These are phyloP conservation scores for Hydroisotoma schaefferi DNA, from an alignment of 2,888 invertebrate species.

Conservation along the genomic window DNA sequence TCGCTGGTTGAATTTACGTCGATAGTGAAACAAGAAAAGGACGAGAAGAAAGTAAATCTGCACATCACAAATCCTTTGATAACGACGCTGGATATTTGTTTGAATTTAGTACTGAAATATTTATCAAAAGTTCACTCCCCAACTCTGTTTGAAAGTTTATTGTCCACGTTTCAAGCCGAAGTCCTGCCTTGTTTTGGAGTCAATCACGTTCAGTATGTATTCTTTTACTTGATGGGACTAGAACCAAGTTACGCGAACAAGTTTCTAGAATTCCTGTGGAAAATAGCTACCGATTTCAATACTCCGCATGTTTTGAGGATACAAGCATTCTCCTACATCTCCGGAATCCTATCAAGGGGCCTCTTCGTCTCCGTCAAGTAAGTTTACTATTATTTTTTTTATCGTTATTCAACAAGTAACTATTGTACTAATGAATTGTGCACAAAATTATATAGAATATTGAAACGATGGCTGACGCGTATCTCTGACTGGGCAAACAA, in stretches of 20 bases:
- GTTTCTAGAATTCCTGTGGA: slow-evolving; percentile 70
- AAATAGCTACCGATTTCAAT: slow-evolving; percentile 66
- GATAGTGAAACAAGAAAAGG: slow-evolving; percentile 41
- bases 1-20: slow-evolving; percentile 55
- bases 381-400: slow-evolving; percentile 48
- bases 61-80: slow-evolving; percentile 57
- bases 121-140: slow-evolving; percentile 55
- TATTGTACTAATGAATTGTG: background rate
- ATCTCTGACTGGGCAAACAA: slow-evolving; percentile 80
- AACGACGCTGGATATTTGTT: slow-evolving; percentile 70
- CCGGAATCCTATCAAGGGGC: slow-evolving; percentile 69
- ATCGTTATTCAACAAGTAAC: background rate
- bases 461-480: slow-evolving; percentile 64
- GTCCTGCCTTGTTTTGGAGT: slow-evolving; percentile 80
- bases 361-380: slow-evolving; percentile 63
- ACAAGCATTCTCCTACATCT: slow-evolving; percentile 68
- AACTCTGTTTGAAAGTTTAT: slow-evolving; percentile 59
- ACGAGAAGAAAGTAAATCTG: slow-evolving; percentile 14
- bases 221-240: slow-evolving; percentile 71
- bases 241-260: slow-evolving; percentile 60
- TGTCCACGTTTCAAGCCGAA: slow-evolving; percentile 72
- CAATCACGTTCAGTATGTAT: slow-evolving; percentile 71
- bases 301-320: slow-evolving; percentile 64
- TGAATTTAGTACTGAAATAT: slow-evolving; percentile 69
- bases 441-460: slow-evolving; percentile 55